phyloP scores from a whole-genome alignment of 2,113 vertebrate species.

The Alosa alosa region DNA sequence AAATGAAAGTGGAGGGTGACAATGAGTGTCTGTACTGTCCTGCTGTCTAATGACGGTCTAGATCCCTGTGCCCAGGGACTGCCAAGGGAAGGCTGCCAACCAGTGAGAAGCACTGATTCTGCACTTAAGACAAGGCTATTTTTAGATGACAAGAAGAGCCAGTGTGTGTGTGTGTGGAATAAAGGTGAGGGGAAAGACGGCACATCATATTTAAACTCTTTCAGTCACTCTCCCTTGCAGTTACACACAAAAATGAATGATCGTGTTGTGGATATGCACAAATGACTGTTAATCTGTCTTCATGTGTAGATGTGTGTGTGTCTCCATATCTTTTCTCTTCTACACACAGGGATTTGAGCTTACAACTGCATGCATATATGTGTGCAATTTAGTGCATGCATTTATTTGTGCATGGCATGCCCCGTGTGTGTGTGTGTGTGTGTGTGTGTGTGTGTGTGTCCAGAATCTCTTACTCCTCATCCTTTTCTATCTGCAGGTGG shows the following conservation, averaged over 20 bases:
- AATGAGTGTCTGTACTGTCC: neutral
- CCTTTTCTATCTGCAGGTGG: neutral
- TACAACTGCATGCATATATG: neutral
- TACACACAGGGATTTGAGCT: neutral
- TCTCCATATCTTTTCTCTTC: neutral
- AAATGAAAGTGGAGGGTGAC: neutral
- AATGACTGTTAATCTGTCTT: neutral
- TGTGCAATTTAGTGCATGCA: neutral
- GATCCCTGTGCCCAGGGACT: neutral
- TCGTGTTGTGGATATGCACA: neutral
- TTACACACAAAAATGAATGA: neutral
- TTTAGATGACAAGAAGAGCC: neutral
- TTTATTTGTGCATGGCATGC: neutral
- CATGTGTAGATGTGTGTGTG: neutral
- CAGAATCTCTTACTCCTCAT: no score
- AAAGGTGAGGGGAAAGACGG: neutral
- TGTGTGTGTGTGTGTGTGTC: constrained; percentile 4
- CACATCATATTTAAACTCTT: neutral
- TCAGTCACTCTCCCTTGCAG: neutral
- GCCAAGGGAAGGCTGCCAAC: neutral
- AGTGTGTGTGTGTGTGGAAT: constrained; percentile 8
- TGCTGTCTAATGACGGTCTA: neutral
- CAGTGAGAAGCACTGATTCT: constrained; percentile 14
- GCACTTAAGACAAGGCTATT: constrained; percentile 6
- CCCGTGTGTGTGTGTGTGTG: neutral